Base-by-base conservation (phyloP, 30 jellyfish, hydroid and myxozoan species). In the Nemopilema nomurai region DNA sequence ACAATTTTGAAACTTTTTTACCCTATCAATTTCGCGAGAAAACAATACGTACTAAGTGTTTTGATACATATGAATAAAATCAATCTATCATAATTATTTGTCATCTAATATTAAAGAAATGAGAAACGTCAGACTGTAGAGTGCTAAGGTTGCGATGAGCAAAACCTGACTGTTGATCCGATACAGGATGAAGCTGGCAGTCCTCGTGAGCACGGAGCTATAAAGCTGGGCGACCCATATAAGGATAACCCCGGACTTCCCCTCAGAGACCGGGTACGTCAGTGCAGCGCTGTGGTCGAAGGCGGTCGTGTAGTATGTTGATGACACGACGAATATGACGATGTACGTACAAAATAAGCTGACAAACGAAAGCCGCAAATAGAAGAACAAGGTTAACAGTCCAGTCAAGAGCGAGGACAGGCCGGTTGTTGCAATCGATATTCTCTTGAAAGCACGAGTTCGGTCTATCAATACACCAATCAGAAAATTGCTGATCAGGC, bases 281-380 rank as follows among this genome's bases (percentile, higher is more conserved):
- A 93, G 50, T 49, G 84, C 96, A 1, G 96, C 92, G 41, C 97
- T 69, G 33, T 93, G 98, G 7, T 90, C 95, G 70, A 93, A 88
- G 0, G 98, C 96, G 1, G 89, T 74, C 26, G 98, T 93, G 86
- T 88, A 89, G 80, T 93, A 93, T 16, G 94, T 87, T 18, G 95
- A 69, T 41, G 51, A 69, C 17, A 62, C 70, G 1, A 91, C 78
- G 32, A 77, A 79, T 13, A 62, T 26, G 20, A 27, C 64, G 25
- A 74, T 51, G 67, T 69, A 74, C 20, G 87, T 65, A 30, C 51
- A 41, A 49, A 62, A 84, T 27, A 84, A 62, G 1, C 28, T 31
- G 76, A 31, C 68, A 18, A 82, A 70, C 9, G 82, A 23, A 67
- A 80, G 68, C 69, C 50, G 33, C 18, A 72, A 67, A 80, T 80